Evolutionary conservation across 2,797 vertebrate species (phyloP), one percentile per base, ranked within the genome.

Genomic region (Paguma larvata): DNA sequence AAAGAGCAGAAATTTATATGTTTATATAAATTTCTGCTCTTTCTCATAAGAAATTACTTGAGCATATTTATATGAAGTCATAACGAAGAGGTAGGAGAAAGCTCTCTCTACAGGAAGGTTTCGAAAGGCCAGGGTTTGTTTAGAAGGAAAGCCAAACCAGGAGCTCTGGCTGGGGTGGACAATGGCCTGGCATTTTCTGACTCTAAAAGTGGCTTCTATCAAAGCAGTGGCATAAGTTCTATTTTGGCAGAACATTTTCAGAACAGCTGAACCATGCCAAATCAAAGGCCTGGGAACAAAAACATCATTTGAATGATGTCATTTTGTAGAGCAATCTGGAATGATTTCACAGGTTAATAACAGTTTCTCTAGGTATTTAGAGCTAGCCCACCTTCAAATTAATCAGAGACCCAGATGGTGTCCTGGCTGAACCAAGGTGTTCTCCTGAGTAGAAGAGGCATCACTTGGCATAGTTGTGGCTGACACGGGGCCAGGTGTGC

Each of bases 261-360:
- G 68, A 87, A 30, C 38, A 86, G 63, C 65, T 44, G 46, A 94
- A n/a, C 25, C 6, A 59, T 15, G 59, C 53, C 72, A 93, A 95
- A 63, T 44, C 9, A 59, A 93, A 75, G 19, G 19, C 21, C 32
- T 91, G 41, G 32, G n/a, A 91, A 44, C 3, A 93, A 92, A 85
- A 91, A 11, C 38, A 91, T 27, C 51, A 51, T 63, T 63, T 94
- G 23, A 84, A 90, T 77, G 73, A 83, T 51, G 15, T 67, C 30
- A 70, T 91, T 92, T 84, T 93, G 21, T 23, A 91, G 89, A 67
- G 41, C 5, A 72, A n/a, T 53, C 53, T 95, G 34, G 19, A 85
- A 79, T 94, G 27, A 97, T 91, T 62, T 89, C 85, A 89, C 3
- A 85, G 62, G 62, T 48, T 80, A 91, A 85, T 63, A 46, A 34